These are phyloP conservation scores for Spodoptera exigua DNA, from an alignment of 2,888 invertebrate species.

Conservation along the genomic window DNA sequence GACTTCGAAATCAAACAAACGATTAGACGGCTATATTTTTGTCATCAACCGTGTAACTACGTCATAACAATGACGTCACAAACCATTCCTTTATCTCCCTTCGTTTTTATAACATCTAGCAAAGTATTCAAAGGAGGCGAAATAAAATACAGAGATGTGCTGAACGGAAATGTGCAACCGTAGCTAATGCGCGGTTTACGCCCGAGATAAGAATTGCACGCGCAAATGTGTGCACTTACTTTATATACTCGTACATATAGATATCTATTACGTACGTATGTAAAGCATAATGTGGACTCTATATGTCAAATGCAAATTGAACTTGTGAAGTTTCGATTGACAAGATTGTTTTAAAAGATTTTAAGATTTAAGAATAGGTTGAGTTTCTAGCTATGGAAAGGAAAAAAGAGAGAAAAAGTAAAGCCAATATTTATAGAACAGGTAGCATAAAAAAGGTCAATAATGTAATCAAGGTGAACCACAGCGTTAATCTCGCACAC, in stretches of 20 bases:
- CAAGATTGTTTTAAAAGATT: constrained; percentile 33
- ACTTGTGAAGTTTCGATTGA: constrained; percentile 11
- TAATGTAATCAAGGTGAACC: too few species aligned
- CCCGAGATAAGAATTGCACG: constrained; percentile 76
- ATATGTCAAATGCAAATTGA: too few species aligned
- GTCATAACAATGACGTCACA: constrained; percentile 20
- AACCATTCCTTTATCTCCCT: constrained; percentile 54
- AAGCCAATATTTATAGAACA: too few species aligned
- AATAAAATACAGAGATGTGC: constrained; percentile 75
- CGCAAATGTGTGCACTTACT: constrained; percentile 79
- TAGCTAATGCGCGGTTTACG: constrained; percentile 83
- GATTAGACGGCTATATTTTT: constrained; percentile 12
- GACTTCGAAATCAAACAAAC: neutral
- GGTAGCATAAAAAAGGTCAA: too few species aligned
- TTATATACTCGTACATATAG: too few species aligned
- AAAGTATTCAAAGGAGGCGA: constrained; percentile 69
- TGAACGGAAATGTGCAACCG: constrained; percentile 78
- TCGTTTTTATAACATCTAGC: constrained; percentile 55
- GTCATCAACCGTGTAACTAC: constrained; percentile 24
- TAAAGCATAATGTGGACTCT: constrained; percentile 42
- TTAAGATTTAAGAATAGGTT: neutral
- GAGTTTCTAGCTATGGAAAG: too few species aligned
- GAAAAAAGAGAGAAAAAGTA: too few species aligned
- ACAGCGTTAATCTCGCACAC: too few species aligned
- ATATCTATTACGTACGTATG: too few species aligned